These are phyloP conservation scores for Pseudococcus viburni DNA, from an alignment of 2,888 invertebrate species.

Conservation along the genomic window DNA sequence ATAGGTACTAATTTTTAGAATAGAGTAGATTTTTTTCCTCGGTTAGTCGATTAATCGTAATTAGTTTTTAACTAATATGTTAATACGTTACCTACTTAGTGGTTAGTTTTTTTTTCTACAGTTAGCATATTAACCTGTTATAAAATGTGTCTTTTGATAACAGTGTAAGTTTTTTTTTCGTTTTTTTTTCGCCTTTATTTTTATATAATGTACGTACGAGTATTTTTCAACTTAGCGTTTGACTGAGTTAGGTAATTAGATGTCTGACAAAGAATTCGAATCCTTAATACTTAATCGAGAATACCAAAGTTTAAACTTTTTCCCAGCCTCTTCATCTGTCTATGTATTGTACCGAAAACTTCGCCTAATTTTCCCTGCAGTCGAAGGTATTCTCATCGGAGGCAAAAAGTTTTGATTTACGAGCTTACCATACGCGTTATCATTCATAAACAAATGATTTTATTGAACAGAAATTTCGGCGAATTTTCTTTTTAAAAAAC, in stretches of 20 bases:
- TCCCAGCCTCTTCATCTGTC: not conserved
- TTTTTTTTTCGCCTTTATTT: conserved; percentile 13
- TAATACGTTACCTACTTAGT: conserved; percentile 30
- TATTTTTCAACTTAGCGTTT: conserved; percentile 21
- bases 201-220: not conserved
- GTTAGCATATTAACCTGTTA: conserved; percentile 34
- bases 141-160: conserved; percentile 31
- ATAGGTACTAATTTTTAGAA: conserved; percentile 59
- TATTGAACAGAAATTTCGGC: not conserved
- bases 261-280: not conserved
- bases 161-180: conserved; percentile 16
- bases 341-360: not conserved
- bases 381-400: not conserved
- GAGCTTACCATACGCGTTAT: not conserved
- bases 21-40: conserved; percentile 56
- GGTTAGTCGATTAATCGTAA: conserved; percentile 50
- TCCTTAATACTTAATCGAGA: not conserved
- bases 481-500: not conserved
- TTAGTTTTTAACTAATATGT: conserved; percentile 60
- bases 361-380: not conserved
- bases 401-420: conserved; percentile 3
- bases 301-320: not conserved
- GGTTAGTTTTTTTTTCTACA: conserved; percentile 38
- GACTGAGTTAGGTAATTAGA: conserved; percentile 1
- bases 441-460: conserved; percentile 25